A percentile compares a stretch with the other conserved stretches of the same genome.
Conservation (phyloP, 1,140 invertebrate genomes). For the Cecropterus lyciades region DNA sequence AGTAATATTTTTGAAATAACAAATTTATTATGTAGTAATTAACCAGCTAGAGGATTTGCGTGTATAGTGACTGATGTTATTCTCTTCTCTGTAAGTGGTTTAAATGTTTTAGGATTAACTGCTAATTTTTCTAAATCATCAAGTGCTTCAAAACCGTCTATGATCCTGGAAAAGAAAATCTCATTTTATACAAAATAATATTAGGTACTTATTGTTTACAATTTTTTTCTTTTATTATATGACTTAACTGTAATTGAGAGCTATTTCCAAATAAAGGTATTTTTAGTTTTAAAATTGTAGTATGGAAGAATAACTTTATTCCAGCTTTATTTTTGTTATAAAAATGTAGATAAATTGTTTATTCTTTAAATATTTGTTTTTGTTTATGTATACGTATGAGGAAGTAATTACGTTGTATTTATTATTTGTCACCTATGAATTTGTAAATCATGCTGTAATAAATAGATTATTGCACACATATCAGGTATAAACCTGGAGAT, state of each 20-base stretch:
- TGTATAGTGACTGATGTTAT: conserved; percentile 97
- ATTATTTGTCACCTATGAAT: no score
- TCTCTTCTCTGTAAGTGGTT: conserved; percentile 92
- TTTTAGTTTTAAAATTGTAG: conserved; percentile 3
- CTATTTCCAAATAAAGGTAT: conserved; percentile 3
- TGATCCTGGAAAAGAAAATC: conserved; percentile 89
- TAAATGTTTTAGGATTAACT: conserved; percentile 96
- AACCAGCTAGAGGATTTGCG: conserved; percentile 96
- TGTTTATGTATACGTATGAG: conserved; percentile 6
- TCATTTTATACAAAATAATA: no score
- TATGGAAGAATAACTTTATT: neutral
- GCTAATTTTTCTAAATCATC: conserved; percentile 98
- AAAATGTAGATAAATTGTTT: neutral
- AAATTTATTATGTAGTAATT: conserved; percentile 44
- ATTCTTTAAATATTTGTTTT: neutral
- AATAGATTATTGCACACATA: no score
- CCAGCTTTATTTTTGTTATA: neutral
- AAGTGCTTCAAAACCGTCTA: conserved; percentile 98
- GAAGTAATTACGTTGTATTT: neutral
- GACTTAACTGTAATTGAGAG: conserved; percentile 6
- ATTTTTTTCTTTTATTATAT: no score
- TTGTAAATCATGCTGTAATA: no score
- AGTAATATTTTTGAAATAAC: conserved; percentile 35
- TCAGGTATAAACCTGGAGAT: no score
- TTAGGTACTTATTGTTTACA: no score